Conservation (phyloP, 37 sponge, comb jelly and placozoan species). For the Spongilla lacustris region DNA sequence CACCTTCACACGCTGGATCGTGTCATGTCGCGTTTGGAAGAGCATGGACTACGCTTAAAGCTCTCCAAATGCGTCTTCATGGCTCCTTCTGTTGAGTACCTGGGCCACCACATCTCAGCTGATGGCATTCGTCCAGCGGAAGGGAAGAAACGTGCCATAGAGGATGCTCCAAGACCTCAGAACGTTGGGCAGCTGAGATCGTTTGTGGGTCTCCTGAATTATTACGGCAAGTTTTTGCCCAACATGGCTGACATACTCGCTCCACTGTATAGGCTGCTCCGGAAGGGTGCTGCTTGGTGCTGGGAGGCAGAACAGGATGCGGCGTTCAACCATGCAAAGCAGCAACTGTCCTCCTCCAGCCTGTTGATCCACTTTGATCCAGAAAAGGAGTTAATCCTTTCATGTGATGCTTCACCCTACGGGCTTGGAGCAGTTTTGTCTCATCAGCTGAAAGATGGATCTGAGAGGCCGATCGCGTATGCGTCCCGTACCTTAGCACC, state of each 20-base stretch:
- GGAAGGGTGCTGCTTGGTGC: neutral
- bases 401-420: slow-evolving; percentile 41
- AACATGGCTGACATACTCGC: neutral
- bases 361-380: slow-evolving; percentile 28
- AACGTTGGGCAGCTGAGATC: too few relatives aligned
- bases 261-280: neutral
- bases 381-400: neutral
- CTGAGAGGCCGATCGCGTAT: slow-evolving; percentile 20
- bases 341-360: neutral
- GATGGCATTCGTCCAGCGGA: too few relatives aligned
- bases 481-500: slow-evolving; percentile 14
- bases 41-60: slow-evolving; percentile 10
- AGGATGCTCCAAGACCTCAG: too few relatives aligned
- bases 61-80: too few relatives aligned
- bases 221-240: too few relatives aligned
- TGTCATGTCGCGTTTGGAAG: slow-evolving; percentile 16
- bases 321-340: neutral
- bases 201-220: too few relatives aligned
- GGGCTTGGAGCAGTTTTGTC: slow-evolving; percentile 53
- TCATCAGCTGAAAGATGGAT: neutral
- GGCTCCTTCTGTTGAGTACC: too few relatives aligned
- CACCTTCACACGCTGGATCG: slow-evolving; percentile 2
- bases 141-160: too few relatives aligned
- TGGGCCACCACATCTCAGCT: too few relatives aligned
- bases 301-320: neutral